These are phyloP conservation scores for Sciurus vulgaris DNA, from an alignment of 2,797 vertebrate genomes.

Conservation along the genomic window DNA sequence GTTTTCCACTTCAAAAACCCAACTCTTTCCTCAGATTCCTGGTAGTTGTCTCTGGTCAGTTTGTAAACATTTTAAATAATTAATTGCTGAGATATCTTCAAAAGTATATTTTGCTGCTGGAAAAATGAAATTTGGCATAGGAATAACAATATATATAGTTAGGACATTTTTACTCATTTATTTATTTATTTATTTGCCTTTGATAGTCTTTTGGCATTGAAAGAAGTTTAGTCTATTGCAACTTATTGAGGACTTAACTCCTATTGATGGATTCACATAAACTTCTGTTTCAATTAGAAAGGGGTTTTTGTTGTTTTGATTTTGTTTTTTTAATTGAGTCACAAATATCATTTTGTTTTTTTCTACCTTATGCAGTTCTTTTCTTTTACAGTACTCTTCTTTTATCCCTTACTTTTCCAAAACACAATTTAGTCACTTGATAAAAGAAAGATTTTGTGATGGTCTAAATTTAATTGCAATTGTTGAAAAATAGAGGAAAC, in stretches of 20 bases:
- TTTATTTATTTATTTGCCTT: background rate
- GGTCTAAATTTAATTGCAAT: background rate
- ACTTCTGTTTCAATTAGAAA: background rate
- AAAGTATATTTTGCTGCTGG: background rate
- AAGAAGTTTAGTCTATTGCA: background rate
- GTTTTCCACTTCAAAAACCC: background rate
- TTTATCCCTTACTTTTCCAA: background rate
- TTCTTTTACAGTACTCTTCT: background rate
- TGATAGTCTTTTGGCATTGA: background rate
- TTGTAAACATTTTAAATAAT: conserved; percentile 42
- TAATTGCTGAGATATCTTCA: background rate
- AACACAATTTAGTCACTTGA: background rate
- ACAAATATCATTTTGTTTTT: background rate
- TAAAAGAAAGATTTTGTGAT: background rate
- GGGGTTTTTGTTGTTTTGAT: background rate
- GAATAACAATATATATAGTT: background rate
- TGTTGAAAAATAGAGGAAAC: background rate
- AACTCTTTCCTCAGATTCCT: background rate
- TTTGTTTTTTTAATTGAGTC: conserved; percentile 10
- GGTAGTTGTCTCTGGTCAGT: background rate
- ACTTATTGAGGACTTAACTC: background rate
- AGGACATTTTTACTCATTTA: background rate
- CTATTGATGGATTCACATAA: background rate
- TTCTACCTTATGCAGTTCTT: background rate
- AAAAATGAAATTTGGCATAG: conserved; percentile 24